Base-by-base conservation (phyloP, 2,113 vertebrate genomes). In the Trogon melanurus region DNA sequence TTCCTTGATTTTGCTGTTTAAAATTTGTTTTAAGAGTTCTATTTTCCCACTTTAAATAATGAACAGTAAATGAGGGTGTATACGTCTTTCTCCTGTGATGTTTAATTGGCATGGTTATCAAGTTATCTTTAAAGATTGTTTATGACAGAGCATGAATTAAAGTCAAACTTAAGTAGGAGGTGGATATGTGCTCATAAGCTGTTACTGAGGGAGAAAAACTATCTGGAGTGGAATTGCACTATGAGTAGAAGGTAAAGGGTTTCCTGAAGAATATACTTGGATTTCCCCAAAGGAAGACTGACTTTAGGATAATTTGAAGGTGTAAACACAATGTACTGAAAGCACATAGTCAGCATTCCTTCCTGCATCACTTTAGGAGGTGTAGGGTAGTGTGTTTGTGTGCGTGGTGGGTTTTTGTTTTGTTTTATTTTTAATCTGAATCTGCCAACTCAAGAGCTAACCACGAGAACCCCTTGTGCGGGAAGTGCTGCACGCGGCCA, bases 81-180 rank as follows among this genome's bases (percentile, higher is more conserved):
- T 67, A 13, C 2, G 1, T 76, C 32, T 74, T 79, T 88, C 38
- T 88, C 15, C 38, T 71, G 27, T 66, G 53, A 47, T 74, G 38
- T 54, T 95, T 83, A 85, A 85, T 29, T 94, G 91, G 18, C 48
- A 38, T 54, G 21, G 48, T 88, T 94, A 81, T 79, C 45, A 53
- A 83, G 26, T 64, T 75, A 48, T 61, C 83, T 75, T 79, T 79
- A 47, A 80, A 69, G 73, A 72, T 5, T 50, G 16, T 48, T 89
- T 91, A 32, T 78, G 75, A 56, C 45, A 78, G 53, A 70, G 32
- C 34, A 51, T 41, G 34, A 88, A 65, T 20, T 91, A 57, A 32
- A 89, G 70, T 67, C 57, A 64, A 25, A 51, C 8, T 48, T 22
- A 78, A 84, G 50, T 6, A 75, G 57, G 53, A 54, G 69, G 53